Evolutionary conservation across 2,797 vertebrate species (phyloP), one percentile per base, ranked within the genome.

Genomic region (Falco berigora): DNA sequence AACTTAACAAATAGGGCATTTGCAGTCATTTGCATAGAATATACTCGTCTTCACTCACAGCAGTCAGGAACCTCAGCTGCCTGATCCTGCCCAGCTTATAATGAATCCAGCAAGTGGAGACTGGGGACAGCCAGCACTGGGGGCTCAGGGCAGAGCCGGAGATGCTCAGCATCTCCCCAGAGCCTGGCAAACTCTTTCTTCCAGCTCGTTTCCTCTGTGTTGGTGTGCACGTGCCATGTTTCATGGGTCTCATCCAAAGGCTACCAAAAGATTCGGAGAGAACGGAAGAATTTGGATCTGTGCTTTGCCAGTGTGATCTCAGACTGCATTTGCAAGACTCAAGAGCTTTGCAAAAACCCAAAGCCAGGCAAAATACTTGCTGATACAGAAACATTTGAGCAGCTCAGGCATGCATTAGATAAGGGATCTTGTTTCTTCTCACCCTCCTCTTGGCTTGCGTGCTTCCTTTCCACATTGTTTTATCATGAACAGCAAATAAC

Each of bases 381-480:
- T 97, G 96, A 94, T 93, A 90, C 52, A 78, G 90, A 90, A 89
- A 95, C 88, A 82, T 95, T 90, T 12, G 93, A 95, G 94, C 86
- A 71, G 92, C 79, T 95, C 92, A 91, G 90, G 95, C 96, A 82
- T 4, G 91, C 93, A 50, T 76, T 90, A 94, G 94, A 96, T 92
- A 96, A 96, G 88, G 74, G 88, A 93, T 96, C 90, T 92, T 92
- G 94, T 94, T 96, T 92, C 90, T 95, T 82, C 92, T 94, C 92
- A 82, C 88, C 90, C 90, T 86, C 92, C 88, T 79, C 92, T 94
- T 95, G 94, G 96, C 92, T 95, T 79, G 89, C 11, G 4, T 82
- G 95, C 92, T 96, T 94, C 93, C 94, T 96, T 71, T 95, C 88
- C 94, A 93, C 86, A 82, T 95, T 96, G 94, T 90, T 97, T 95